Percentiles rank a stretch among this genome's conserved stretches.
Evolutionary conservation across 2,113 vertebrate species (phyloP).

Genomic region (Sebastes fasciatus): DNA sequence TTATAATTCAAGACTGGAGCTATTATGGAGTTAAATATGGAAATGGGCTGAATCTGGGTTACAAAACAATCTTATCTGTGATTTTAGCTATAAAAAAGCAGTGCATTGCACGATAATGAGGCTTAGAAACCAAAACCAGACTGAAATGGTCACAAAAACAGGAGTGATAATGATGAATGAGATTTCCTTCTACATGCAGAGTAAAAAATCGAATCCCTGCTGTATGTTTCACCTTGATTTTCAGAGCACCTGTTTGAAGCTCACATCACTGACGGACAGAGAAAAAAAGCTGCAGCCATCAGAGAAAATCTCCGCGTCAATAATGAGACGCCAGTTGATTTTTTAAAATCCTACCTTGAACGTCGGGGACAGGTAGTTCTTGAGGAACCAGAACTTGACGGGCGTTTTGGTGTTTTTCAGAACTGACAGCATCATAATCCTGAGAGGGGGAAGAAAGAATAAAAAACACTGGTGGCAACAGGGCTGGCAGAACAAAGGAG

Average conservation of each 20-base stretch:
- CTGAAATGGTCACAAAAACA: not conserved
- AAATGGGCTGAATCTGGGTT: not conserved
- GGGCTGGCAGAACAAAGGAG: not conserved
- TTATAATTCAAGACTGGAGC: not conserved
- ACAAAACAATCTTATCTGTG: not conserved
- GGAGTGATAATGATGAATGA: not conserved
- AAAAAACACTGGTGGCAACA: constrained; percentile 2
- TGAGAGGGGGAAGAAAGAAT: constrained; percentile 67
- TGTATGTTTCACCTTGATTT: constrained; percentile 19
- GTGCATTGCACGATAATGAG: constrained; percentile 3
- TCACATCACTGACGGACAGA: not conserved
- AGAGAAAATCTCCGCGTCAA: constrained; percentile 36
- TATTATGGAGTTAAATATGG: not conserved
- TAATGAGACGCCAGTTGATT: not conserved
- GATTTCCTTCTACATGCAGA: not conserved
- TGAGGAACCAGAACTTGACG: constrained; percentile 99
- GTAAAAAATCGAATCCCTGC: not conserved
- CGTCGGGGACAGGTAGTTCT: constrained; percentile 98
- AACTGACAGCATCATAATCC: constrained; percentile 99
- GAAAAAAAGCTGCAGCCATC: constrained; percentile 21
- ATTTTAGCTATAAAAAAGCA: not conserved
- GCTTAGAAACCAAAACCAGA: not conserved
- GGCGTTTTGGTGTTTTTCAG: constrained; percentile 97
- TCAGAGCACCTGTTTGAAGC: constrained; percentile 23
- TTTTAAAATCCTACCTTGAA: constrained; percentile 91